phyloP scores from a whole-genome alignment of 92 coral and sea anemone genomes.

The Palythoa caribaeorum region DNA sequence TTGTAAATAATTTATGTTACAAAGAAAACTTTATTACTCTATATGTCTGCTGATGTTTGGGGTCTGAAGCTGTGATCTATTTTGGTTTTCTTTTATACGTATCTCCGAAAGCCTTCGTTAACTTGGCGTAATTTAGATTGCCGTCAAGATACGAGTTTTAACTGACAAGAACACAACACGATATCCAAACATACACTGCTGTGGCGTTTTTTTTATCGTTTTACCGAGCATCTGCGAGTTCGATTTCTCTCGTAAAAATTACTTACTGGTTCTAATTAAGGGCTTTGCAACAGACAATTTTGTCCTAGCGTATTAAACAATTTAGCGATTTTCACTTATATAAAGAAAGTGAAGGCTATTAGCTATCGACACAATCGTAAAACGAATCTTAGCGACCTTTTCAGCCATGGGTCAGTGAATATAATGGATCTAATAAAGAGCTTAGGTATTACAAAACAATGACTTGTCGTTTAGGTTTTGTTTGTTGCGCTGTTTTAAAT shows the following conservation, averaged over 20 bases:
- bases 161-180: conserved; percentile 41
- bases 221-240: conserved; percentile 1
- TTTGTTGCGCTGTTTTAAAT: conserved; percentile 32
- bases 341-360: background rate
- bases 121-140: conserved; percentile 37
- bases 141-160: conserved; percentile 25
- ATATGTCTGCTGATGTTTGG: background rate
- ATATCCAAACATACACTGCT: background rate
- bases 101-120: background rate
- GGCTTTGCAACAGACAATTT: background rate
- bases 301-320: background rate
- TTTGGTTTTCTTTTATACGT: background rate
- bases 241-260: background rate
- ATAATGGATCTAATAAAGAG: conserved; percentile 31
- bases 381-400: conserved; percentile 40
- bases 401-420: conserved; percentile 14
- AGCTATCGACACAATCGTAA: conserved; percentile 19
- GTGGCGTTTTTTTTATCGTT: background rate
- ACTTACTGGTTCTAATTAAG: conserved; percentile 10
- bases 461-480: background rate
- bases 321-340: conserved; percentile 17
- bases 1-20: conserved; percentile 35
- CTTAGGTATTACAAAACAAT: conserved; percentile 41
- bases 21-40: background rate
- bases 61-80: background rate